Evolutionary conservation across 2,113 vertebrate genomes (phyloP), one percentile per base, ranked within the genome.

Genomic region (Numida meleagris): DNA sequence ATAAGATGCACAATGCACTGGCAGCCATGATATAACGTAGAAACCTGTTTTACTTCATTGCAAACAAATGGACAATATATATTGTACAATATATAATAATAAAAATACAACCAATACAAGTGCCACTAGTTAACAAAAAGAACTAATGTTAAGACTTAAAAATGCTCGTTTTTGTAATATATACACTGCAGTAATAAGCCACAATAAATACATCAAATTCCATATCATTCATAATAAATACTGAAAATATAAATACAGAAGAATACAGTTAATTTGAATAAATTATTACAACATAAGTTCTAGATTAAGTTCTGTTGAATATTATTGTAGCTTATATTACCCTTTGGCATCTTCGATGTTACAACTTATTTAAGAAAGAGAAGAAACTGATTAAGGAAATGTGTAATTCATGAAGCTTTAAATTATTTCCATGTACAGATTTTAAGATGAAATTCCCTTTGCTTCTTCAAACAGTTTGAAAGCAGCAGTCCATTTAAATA

Each of bases 141-240:
- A 91, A 1, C 98, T 97, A 98, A 97, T 87, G 79, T 97, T 97
- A 97, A 97, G 95, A 98, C 97, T 97, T 97, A 97, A 97, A 98
- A 98, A 98, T 97, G 97, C 97, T 98, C 94, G 97, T 98, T 98
- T 96, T 92, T 98, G 98, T 98, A 98, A 97, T 98, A 98, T 98
- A 98, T 98, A 98, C 98, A 98, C 97, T 98, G 97, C 98, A 98
- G 98, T 98, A 99, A 98, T 98, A 98, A 99, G 98, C 98, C 98
- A 99, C 99, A 99, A 99, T 99, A 99, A 99, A 99, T 99, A 99
- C 98, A 99, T 98, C 94, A 98, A 98, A 98, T 96, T 98, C 97
- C 98, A 98, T 98, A 98, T 99, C 98, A 99, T 98, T 98, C 98
- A 98, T 98, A 98, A 99, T 99, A 99, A 99, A 99, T 99, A 99